Evolutionary conservation across 2,113 vertebrate genomes (phyloP), one percentile per base, ranked within the genome.

Genomic region (Antechinus flavipes): DNA sequence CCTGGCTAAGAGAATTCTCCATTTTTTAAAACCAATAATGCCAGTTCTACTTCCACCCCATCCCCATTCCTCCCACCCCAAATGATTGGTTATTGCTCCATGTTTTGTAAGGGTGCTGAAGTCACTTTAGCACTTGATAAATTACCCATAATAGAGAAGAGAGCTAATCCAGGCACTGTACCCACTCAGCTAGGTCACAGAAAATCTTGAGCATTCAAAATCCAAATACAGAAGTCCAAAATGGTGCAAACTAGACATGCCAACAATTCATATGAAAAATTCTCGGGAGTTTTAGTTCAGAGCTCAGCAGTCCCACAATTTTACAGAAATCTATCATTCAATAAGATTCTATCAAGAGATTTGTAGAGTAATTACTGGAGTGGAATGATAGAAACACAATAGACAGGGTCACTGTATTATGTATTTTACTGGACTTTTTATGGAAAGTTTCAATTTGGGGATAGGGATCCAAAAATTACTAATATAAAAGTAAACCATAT

Each of bases 341-440:
- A 93, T 52, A 47, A 47, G 27, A 55, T 96, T 97, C 96, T 97
- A 97, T 97, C 97, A 97, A 97, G 97, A 98, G 97, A 96, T 95
- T 94, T 95, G 94, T 76, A 93, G 93, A 96, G 92, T 95, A 92
- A 96, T 68, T 24, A 2, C 42, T 7, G 26, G 35, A 9, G 42
- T 55, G 27, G 0, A 84, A 47, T n/a, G 16, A n/a, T 55, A 93
- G 53, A 14, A 35, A 53, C 7, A 53, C 93, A 35, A n/a, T 24
- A 46, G 8, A 2, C 35, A 76, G n/a, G 35, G 14, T 76, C 35
- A n/a, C 5, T n/a, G 35, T n/a, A 76, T 76, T 35, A 19, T n/a
- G 61, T n/a, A 76, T 76, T n/a, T 76, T 76, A 76, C 35, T n/a
- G 16, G 14, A 76, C 61, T 49, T 35, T 68, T 10, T 35, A 68